A percentile compares a stretch with the other conserved stretches of the same genome.
Evolutionary conservation across 2,888 invertebrate species (phyloP).

Genomic region (Ennomos fuscantarius): DNA sequence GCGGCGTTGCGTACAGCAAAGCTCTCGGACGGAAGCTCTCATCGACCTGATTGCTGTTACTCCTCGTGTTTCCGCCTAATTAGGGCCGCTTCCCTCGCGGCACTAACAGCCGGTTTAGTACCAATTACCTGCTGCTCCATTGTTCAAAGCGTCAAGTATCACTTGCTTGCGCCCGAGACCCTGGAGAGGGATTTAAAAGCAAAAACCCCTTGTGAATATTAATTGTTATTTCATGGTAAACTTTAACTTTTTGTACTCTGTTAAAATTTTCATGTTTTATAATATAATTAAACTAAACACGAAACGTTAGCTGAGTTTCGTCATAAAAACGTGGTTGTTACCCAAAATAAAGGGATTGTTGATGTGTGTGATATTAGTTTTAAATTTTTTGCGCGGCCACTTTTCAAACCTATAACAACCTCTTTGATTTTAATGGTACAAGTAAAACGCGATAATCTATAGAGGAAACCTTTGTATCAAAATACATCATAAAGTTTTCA

Average conservation of each 20-base stretch:
- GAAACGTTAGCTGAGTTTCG: too few relatives aligned
- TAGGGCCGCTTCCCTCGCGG: slow-evolving; percentile 56
- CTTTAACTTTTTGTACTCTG: background rate
- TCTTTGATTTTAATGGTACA: too few relatives aligned
- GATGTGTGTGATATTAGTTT: too few relatives aligned
- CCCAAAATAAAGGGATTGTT: too few relatives aligned
- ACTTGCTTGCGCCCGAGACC: slow-evolving; percentile 42
- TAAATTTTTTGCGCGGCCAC: too few relatives aligned
- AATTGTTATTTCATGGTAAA: slow-evolving; percentile 20
- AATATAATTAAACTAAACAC: too few relatives aligned
- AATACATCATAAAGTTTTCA: too few relatives aligned
- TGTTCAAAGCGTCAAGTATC: slow-evolving; percentile 68
- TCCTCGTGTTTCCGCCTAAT: slow-evolving; percentile 70
- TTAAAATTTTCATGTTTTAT: background rate
- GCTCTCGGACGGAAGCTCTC: slow-evolving; percentile 12
- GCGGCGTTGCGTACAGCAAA: slow-evolving; percentile 18
- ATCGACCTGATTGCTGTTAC: slow-evolving; percentile 28
- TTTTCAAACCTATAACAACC: too few relatives aligned
- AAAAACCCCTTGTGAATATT: slow-evolving; percentile 38
- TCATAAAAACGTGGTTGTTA: background rate
- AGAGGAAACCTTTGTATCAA: too few relatives aligned
- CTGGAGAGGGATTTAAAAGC: slow-evolving; percentile 50
- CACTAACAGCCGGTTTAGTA: slow-evolving; percentile 71
- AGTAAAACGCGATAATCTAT: too few relatives aligned
- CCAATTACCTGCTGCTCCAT: slow-evolving; percentile 72